Evolutionary conservation across 2,797 vertebrate genomes (phyloP), one percentile per base, ranked within the genome.

Genomic region (Cottoperca gobio): DNA sequence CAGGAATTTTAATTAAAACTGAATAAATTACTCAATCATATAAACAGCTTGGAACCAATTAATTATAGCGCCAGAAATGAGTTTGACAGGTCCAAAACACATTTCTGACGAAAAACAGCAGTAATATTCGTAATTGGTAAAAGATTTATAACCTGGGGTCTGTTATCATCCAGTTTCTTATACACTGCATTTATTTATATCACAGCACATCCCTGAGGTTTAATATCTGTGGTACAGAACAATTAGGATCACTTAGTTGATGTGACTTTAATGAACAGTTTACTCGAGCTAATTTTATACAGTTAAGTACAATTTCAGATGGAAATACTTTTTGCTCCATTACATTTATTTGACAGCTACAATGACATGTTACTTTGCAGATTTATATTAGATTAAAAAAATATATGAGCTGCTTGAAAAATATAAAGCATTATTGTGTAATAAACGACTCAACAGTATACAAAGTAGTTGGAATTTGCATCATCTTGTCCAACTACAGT

Each of bases 1-100:
- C 49, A 57, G 42, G 57, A 58, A 46, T 70, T 68, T 55, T 33
- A 72, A 76, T 81, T 64, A 58, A 58, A 53, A 64, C 1, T 0
- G 8, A 75, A 63, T 45, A 65, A 58, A 75, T 57, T 26, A 63
- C 24, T 67, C 19, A 37, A 14, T 73, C 35, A 72, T 79, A 72
- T 11, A 0, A 74, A 71, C 39, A 48, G 52, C 21, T 45, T 54
- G 35, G 45, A 63, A 40, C 52, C 14, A 43, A 60, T 76, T 65
- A 2, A 64, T 73, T 64, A 49, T 53, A 40, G 9, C 0, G 2
- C 5, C 62, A 62, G n/a, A 67, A 59, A 72, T 60, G 1, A 24
- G 50, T 52, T 52, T 14, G 45, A 59, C 37, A 4, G 31, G 13
- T 17, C 59, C 21, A 69, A 53, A 78, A 62, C 35, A 49, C 3